Evolutionary conservation across 1,140 invertebrate genomes (phyloP), one percentile per base, ranked within the genome.

Genomic region (Ptiloglossa arizonensis): DNA sequence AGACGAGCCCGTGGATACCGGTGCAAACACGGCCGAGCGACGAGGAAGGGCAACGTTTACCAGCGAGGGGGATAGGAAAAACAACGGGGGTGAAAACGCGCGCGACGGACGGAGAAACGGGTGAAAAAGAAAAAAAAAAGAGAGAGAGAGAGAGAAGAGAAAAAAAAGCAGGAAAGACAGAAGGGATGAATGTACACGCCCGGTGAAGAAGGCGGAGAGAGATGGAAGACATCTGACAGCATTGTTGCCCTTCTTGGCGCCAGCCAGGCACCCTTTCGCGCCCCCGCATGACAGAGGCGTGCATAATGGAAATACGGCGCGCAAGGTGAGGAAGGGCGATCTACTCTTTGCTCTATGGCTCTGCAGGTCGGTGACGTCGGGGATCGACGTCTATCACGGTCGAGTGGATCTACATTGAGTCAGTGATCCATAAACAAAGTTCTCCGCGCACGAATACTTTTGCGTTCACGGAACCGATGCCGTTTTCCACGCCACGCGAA

Each of bases 181-280:
- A 46, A 35, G 19, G 17, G 54, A 38, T 54, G 62, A 24, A 63
- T 41, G 22, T 56, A 27, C 62, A 41, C 5, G 13, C 2, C 9
- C 6, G 9, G 2, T n/a, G 2, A 17, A 46, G n/a, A 19, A 22
- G 24, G 35, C 11, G n/a, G 29, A 19, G 1, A 11, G 22, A 35
- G n/a, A 56, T 15, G n/a, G 68, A 15, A 35, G 59, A 27, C 48
- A 32, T 71, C 82, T 84, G 81, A 63, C 79, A 67, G 69, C 77
- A 80, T 83, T 84, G 82, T 84, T 84, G 76, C 81, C 81, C 81
- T 84, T 83, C 71, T 84, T 83, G 77, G 66, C 81, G 82, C 76
- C 77, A 67, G 59, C n/a, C n/a, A n/a, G n/a, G n/a, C 81, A 64
- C 71, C 60, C 70, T 59, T 62, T 62, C 70, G 64, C 68, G 27